Evolutionary conservation across 2,797 vertebrate species (phyloP).

Genomic region (Rhinogobio ventralis): DNA sequence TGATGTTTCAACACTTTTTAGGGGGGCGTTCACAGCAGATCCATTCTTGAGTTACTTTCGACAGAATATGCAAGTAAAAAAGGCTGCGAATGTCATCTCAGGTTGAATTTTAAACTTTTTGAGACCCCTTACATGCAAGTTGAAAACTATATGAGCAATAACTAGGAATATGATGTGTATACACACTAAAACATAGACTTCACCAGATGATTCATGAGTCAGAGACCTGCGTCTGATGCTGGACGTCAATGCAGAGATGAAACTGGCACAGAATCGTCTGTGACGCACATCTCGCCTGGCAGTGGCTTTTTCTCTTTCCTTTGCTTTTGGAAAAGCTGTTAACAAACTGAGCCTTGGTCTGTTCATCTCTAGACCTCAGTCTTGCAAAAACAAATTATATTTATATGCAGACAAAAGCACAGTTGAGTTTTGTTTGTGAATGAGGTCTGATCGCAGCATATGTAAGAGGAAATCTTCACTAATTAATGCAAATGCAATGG

Average conservation of each 20-base stretch:
- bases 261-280: conserved; percentile 71
- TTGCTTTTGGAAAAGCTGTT: not conserved
- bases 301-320: conserved; percentile 44
- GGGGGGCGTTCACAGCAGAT: not conserved
- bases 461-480: not conserved
- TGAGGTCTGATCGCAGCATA: not conserved
- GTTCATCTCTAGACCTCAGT: not conserved
- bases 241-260: conserved; percentile 66
- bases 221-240: conserved; percentile 7
- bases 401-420: not conserved
- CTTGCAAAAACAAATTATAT: not conserved
- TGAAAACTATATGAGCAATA: conserved; percentile 43
- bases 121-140: not conserved
- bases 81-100: not conserved
- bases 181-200: not conserved
- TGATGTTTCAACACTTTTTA: not conserved
- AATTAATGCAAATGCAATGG: not conserved
- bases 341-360: not conserved
- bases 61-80: not conserved
- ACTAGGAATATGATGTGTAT: conserved; percentile 38
- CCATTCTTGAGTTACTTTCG: not conserved
- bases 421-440: not conserved
- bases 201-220: not conserved
- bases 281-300: conserved; percentile 74
- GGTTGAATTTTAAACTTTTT: not conserved